Percentiles rank a stretch among this genome's conserved stretches.
Evolutionary conservation across 2,888 invertebrate genomes (phyloP).

Genomic region (Panopea generosa): DNA sequence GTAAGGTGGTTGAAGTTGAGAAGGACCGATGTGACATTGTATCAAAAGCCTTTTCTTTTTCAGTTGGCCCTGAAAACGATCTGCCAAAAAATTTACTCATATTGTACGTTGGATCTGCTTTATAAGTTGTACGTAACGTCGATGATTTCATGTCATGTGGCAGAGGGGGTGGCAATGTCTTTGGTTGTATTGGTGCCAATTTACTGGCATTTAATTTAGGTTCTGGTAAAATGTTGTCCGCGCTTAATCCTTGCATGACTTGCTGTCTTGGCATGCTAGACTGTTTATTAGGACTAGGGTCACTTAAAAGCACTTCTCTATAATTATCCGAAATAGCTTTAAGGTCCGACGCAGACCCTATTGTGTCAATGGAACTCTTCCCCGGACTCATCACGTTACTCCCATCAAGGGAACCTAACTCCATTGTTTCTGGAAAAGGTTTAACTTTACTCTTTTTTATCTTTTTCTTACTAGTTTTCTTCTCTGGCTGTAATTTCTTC

Average conservation of each 20-base stretch:
- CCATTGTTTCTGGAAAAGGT: conserved; percentile 24
- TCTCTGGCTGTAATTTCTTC: neutral
- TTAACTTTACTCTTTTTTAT: conserved; percentile 30
- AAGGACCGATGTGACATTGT: conserved; percentile 70
- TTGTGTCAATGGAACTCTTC: conserved; percentile 46
- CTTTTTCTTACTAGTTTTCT: conserved; percentile 35
- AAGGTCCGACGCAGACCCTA: conserved; percentile 63
- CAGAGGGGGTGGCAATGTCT: conserved; percentile 70
- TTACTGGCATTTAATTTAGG: conserved; percentile 56
- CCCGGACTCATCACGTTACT: conserved; percentile 34
- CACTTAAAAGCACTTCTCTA: conserved; percentile 39
- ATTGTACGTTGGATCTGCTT: conserved; percentile 69
- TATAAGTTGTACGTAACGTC: conserved; percentile 72
- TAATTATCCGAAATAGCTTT: conserved; percentile 63
- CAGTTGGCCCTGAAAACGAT: conserved; percentile 46
- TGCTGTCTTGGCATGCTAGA: neutral
- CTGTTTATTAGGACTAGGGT: conserved; percentile 16
- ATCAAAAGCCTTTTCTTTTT: conserved; percentile 34
- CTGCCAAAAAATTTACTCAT: conserved; percentile 59
- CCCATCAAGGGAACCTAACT: conserved; percentile 45
- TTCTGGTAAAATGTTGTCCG: conserved; percentile 40
- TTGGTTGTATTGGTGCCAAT: conserved; percentile 68
- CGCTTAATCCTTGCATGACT: neutral
- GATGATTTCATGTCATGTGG: conserved; percentile 70
- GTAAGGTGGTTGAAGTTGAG: conserved; percentile 66